phyloP scores from a whole-genome alignment of 2,113 vertebrate species.

The Lathamus discolor region DNA sequence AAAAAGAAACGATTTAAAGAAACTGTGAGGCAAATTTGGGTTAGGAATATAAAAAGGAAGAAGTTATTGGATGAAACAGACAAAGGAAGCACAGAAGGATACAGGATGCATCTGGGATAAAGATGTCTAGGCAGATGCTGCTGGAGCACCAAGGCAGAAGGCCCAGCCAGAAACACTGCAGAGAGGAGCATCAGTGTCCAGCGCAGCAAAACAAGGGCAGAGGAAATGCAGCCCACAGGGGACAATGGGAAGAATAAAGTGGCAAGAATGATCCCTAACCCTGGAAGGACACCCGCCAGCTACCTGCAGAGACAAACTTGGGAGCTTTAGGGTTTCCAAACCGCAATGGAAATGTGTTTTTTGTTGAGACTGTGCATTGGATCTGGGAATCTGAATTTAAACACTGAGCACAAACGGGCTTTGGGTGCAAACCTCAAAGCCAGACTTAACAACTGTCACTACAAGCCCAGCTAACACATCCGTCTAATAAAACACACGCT shows the following conservation, averaged over 20 bases:
- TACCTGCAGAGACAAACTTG: background rate
- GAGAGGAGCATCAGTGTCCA: background rate
- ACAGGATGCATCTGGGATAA: background rate
- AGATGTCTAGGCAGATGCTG: background rate
- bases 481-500: rapidly evolving
- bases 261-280: background rate
- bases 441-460: background rate
- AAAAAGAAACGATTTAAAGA: background rate
- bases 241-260: background rate
- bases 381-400: background rate
- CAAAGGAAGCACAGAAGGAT: background rate
- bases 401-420: background rate
- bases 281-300: background rate
- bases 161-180: background rate
- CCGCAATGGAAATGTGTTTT: background rate
- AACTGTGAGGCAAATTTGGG: background rate
- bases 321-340: background rate
- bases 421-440: background rate
- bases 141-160: background rate
- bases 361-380: background rate
- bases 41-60: background rate
- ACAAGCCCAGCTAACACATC: background rate
- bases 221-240: background rate
- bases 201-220: background rate
- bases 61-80: background rate